phyloP scores from a whole-genome alignment of 2,888 invertebrate genomes.

The Pristionchus fissidentatus region DNA sequence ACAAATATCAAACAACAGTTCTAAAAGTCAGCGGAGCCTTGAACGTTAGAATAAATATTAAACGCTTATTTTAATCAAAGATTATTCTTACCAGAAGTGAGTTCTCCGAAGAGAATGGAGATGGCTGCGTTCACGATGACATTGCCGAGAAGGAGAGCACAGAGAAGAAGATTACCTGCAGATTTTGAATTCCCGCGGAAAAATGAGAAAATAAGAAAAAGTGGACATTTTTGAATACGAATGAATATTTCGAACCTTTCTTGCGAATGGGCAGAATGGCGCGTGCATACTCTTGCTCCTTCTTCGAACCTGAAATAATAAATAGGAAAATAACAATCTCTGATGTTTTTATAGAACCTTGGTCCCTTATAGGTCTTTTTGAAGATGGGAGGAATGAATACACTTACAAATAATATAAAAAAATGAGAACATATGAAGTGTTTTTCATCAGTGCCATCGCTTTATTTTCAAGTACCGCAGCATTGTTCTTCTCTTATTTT shows the following conservation, averaged over 20 bases:
- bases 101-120: slow-evolving; percentile 93
- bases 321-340: background rate
- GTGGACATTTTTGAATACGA: too few species aligned
- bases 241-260: slow-evolving; percentile 80
- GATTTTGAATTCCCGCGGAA: background rate
- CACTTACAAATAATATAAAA: too few species aligned
- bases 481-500: background rate
- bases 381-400: too few species aligned
- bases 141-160: slow-evolving; percentile 82
- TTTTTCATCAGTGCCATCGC: background rate
- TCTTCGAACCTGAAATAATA: slow-evolving; percentile 58
- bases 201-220: background rate
- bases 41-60: background rate
- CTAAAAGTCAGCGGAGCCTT: background rate
- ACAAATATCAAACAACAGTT: too few species aligned
- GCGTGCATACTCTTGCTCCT: slow-evolving; percentile 82
- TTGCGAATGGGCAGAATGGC: slow-evolving; percentile 91
- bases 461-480: too few species aligned
- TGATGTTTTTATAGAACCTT: too few species aligned
- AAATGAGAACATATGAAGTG: too few species aligned
- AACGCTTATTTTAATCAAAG: background rate
- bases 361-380: too few species aligned
- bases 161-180: slow-evolving; percentile 87
- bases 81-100: slow-evolving; percentile 79
- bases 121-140: slow-evolving; percentile 81